Conservation (phyloP, 2,113 vertebrate species). For the Terrapene triunguis region DNA sequence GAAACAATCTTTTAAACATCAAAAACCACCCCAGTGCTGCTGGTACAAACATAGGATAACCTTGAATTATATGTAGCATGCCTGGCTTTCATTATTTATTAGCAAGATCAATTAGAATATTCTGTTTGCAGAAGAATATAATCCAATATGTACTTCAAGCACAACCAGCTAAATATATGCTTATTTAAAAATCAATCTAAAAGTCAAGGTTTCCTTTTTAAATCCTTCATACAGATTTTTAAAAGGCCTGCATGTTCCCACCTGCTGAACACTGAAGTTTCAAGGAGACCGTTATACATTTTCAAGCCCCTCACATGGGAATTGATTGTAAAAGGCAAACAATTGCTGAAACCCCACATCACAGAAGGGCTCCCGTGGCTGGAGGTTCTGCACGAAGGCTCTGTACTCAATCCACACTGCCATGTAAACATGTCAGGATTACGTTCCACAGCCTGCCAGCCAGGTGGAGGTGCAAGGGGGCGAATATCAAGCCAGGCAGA, state of each 20-base stretch:
- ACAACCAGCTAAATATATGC: constrained; percentile 83
- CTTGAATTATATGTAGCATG: constrained; percentile 76
- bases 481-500: not conserved
- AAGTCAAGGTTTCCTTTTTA: constrained; percentile 78
- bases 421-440: not conserved
- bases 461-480: not conserved
- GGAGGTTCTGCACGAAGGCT: accelerated
- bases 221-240: constrained; percentile 54
- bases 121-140: constrained; percentile 68
- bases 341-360: not conserved
- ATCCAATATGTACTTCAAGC: constrained; percentile 71
- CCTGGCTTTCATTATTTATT: constrained; percentile 76
- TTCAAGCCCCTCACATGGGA: constrained; percentile 1
- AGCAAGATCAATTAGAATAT: constrained; percentile 83
- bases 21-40: constrained; percentile 23
- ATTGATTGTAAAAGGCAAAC: not conserved
- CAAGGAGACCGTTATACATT: constrained; percentile 15
- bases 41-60: constrained; percentile 63
- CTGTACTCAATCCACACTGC: not conserved
- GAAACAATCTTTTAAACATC: constrained; percentile 40
- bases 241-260: constrained; percentile 29
- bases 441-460: not conserved
- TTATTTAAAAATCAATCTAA: constrained; percentile 82
- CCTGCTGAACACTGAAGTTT: constrained; percentile 17
- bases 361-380: accelerated